Evolutionary conservation across 2,888 invertebrate genomes (phyloP), one percentile per base, ranked within the genome.

Genomic region (Leuctra nigra): DNA sequence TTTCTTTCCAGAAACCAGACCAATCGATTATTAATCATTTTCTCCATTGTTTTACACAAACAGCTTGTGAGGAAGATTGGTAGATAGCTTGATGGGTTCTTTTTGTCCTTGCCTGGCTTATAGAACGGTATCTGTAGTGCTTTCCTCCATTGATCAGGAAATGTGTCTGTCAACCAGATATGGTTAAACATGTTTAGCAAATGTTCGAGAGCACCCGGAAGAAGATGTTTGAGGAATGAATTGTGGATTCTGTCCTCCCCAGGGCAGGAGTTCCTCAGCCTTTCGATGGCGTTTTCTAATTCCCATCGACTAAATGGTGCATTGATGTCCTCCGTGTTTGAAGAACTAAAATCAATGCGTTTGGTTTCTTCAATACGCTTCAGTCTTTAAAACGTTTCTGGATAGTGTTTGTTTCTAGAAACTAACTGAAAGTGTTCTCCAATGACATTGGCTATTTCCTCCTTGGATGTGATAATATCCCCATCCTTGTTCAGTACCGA

Each of bases 11-110:
- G 54, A 22, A 53, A 55, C 62, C 61, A 63, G 9, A 62, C 54
- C 7, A 65, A 59, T 1, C 64, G 52, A n/a, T 59, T 47, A 39
- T 62, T 64, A 4, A 65, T 58, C 61, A 65, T 63, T 36, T 57
- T 29, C 50, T 64, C 65, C 61, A 65, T 58, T 0, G 62, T 47
- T 56, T 66, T 66, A 25, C 64, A 64, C 2, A 65, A 39, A 47
- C 64, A 65, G 44, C 63, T 64, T 7, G 65, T 64, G 14, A 66
- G 56, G 20, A 63, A 62, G 11, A 66, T 66, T 7, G 65, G 63
- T 11, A 63, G 47, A 47, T 66, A 66, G 18, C 35, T 41, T 18
- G 20, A 36, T 18, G 35, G 33, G 18, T 55, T 36, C 3, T n/a
- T 35, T 25, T 18, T 44, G 20, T 55, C 35, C 23, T 48, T 46